Base-by-base conservation (phyloP, 2,888 invertebrate species). In the Drosophila longiperda region DNA sequence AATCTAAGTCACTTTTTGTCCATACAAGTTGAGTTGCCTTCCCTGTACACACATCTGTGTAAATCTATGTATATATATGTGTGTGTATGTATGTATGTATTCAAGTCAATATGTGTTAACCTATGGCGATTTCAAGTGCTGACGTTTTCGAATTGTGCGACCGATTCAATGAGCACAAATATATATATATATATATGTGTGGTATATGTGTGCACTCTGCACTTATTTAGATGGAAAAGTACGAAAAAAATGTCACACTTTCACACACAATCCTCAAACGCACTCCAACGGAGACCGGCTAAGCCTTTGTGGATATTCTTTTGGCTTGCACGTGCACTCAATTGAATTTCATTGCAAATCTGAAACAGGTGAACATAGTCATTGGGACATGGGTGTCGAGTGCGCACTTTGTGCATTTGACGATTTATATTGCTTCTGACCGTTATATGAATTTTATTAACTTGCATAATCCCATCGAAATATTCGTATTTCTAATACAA, bases 261-360 rank as follows among this genome's bases (percentile, higher is more conserved):
- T 17, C 34, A 53, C 34, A 20, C 49, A 20, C 40, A 23, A 11
- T 20, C 40, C 34, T 38, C 38, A 42, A 33, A 20, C 32, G 7
- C 7, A 17, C 20, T 6, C 6, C 26, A 26, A 4, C 11, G 23
- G n/a, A 26, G n/a, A 5, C 45, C 36, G 36, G n/a, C 42, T 62
- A 29, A 42, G 65, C 63, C 66, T 67, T 73, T 73, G 50, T 79
- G 66, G 73, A 81, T 74, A 66, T 77, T 67, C 67, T 71, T 71
- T 71, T 65, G 71, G 61, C 71, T 66, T 57, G 84, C 80, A 76
- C 75, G 79, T 73, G 72, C 80, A 83, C 61, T 79, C 85, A 87
- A 87, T 89, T 89, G 85, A 84, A 89, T 87, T 89, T 87, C 84
- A 86, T 82, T 80, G 82, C 73, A 81, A 78, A 67, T 75, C 67